Base-by-base conservation (phyloP, 2,113 vertebrate species). In the Mungos mungo region DNA sequence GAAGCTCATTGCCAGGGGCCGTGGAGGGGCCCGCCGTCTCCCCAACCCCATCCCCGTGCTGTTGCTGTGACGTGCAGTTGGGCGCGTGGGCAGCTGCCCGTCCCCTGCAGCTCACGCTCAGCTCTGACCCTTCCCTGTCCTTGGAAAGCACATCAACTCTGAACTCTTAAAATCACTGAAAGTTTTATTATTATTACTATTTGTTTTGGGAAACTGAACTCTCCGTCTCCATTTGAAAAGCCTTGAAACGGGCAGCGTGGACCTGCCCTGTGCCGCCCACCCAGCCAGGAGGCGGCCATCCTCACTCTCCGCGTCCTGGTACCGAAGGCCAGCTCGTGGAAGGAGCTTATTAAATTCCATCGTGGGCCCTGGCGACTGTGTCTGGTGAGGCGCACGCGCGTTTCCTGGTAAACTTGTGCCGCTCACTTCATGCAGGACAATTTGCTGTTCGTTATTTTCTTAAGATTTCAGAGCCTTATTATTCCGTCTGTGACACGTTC, bases 401-500 rank as follows among this genome's bases (percentile, higher is more conserved):
- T 97, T 97, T 89, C 93, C 91, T 74, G 84, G 68, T 97, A 90
- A 93, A 95, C 79, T 93, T 96, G 94, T 92, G 89, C 95, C 0
- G 0, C 94, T 96, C 1, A 35, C 97, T 98, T 98, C 25, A 14
- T 7, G n/a, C 27, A n/a, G 13, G 84, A 87, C 93, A 87, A 96
- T 96, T 96, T 98, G 86, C 16, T 38, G 14, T 14, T 21, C 23
- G 41, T 84, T 38, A 88, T 84, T 92, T 45, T 89, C 38, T 27
- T 27, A 25, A 95, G 87, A 54, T 95, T 93, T 47, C 88, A 94
- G 95, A 95, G 90, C 92, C 69, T 86, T 96, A 96, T 98, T 96
- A 92, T 92, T 0, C 0, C 95, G 23, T 96, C 96, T 76, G 33
- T 96, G 66, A 79, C 97, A 85, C 95, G 68, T 93, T 97, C 91